Conservation (phyloP, 2,113 vertebrate genomes). For the Puntigrus tetrazona region DNA sequence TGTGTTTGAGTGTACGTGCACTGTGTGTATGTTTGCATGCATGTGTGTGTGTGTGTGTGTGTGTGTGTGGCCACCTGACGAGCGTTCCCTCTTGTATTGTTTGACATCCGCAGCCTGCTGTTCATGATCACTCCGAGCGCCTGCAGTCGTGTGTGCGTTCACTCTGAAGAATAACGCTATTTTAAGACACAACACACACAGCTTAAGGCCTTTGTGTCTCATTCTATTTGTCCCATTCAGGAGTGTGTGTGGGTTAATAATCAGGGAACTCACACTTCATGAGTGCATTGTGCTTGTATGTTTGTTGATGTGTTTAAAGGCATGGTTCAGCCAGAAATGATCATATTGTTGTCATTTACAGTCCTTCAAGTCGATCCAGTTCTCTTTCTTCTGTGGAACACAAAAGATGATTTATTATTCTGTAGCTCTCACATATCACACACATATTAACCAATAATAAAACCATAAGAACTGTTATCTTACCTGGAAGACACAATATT, state of each 20-base stretch:
- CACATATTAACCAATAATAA: neutral
- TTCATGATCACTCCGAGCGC: neutral
- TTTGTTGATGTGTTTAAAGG: neutral
- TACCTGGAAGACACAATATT: neutral
- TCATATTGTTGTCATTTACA: neutral
- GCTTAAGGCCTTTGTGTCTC: conserved; percentile 28
- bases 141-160: neutral
- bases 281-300: neutral
- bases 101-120: conserved; percentile 12
- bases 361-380: neutral
- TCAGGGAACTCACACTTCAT: neutral
- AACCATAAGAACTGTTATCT: neutral
- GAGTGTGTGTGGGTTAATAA: conserved; percentile 33
- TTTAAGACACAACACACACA: conserved; percentile 43
- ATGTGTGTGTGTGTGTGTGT: conserved; percentile 11
- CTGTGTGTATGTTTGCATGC: too few species aligned
- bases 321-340: neutral
- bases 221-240: conserved; percentile 29
- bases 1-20: neutral
- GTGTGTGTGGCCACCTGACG: conserved; percentile 19
- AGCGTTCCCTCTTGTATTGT: neutral
- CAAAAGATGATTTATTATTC: neutral
- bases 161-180: conserved; percentile 37
- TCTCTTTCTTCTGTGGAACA: neutral
- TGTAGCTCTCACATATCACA: neutral